Base-by-base conservation (phyloP, 1,140 invertebrate species). In the Drosophila bocki region DNA sequence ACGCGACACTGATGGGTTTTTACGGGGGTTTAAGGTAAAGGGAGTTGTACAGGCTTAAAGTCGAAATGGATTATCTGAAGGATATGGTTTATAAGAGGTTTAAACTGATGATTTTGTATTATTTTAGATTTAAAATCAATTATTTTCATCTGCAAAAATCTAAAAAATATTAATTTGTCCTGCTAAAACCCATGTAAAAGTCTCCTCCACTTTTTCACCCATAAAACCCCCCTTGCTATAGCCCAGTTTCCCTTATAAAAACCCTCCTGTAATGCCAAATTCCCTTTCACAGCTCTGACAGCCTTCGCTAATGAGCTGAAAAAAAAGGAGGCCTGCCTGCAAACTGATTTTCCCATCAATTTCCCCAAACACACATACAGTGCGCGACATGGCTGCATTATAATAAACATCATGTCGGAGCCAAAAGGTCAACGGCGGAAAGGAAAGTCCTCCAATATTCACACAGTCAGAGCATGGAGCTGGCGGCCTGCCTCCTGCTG, bases 351-450 rank as follows among this genome's bases (percentile, higher is more conserved):
- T 72, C 69, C 69, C 69, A 72, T 72, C 69, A 72, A 72, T 72
- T 72, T 39, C 63, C 32, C 35, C 53, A 39, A 26, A 17, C 48
- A 71, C 69, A 70, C 44, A 44, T 58, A 45, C 44, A 72, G 32
- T 13, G 35, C 69, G 51, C 69, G 51, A 72, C 62, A 76, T 76
- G 39, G 35, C 62, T 74, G 69, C 71, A 76, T 77, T 77, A 48
- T 59, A 77, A 77, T 77, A 77, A 75, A 77, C 75, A 77, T 77
- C 75, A 77, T 77, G 75, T 77, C 74, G 35, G 69, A 59, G 63
- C 56, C 74, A 77, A 77, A 69, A 68, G 75, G 75, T 77, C 75
- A 77, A 17, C 57, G 13, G 48, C 17, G 57, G 57, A 77, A 77
- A 60, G 72, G 74, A 77, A 77, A 77, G 74, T 77, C 75, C 74